phyloP scores from a whole-genome alignment of 2,888 invertebrate species.

The Plebejus anna region DNA sequence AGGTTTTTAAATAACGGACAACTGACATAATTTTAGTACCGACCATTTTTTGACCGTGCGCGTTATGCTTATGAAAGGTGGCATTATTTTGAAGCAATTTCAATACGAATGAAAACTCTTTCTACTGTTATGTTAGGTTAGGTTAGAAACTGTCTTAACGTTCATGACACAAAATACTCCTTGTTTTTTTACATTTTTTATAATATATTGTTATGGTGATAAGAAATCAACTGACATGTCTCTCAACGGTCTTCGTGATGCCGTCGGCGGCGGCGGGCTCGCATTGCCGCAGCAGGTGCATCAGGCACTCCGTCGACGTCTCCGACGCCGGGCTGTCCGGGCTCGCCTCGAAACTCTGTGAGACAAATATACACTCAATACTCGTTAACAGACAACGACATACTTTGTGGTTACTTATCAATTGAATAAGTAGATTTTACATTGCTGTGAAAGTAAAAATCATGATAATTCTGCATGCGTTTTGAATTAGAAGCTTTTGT shows the following conservation, averaged over 20 bases:
- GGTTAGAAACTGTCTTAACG: no score
- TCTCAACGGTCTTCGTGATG: conserved; percentile 84
- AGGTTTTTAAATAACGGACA: no score
- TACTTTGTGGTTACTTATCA: background rate
- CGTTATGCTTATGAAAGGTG: no score
- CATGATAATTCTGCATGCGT: background rate
- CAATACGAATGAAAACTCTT: no score
- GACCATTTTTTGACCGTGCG: no score
- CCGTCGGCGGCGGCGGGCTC: conserved; percentile 82
- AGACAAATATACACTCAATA: conserved; percentile 26
- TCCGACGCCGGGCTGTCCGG: conserved; percentile 82
- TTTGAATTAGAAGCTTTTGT: background rate
- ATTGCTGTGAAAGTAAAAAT: background rate
- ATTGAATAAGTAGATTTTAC: background rate
- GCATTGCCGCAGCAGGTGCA: conserved; percentile 83
- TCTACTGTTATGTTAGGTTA: no score
- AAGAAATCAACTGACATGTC: conserved; percentile 76
- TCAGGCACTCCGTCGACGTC: conserved; percentile 80
- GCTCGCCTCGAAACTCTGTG: conserved; percentile 75
- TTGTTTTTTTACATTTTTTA: no score
- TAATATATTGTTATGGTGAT: background rate
- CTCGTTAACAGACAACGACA: background rate
- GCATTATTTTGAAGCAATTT: no score
- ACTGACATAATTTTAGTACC: no score
- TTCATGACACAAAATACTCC: no score